Evolutionary conservation across 2,113 vertebrate genomes (phyloP), one percentile per base, ranked within the genome.

Genomic region (Saguinus midas): DNA sequence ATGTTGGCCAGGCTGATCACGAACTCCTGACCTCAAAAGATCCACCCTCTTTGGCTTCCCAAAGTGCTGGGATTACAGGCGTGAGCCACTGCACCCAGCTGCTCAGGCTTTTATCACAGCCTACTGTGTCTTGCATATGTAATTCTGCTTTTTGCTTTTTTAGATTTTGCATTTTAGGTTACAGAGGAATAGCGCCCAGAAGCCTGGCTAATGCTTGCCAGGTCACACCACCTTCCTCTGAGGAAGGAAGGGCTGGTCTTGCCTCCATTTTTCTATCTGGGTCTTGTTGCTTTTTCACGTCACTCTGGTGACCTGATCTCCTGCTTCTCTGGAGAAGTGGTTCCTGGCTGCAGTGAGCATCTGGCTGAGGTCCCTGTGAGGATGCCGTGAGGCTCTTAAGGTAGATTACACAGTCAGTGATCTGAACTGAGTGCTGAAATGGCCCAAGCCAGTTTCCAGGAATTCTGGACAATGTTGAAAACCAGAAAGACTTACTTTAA

Each of bases 381-480:
- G 18, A 32, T 52, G 32, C 66, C 48, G 17, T 52, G 64, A 84
- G 66, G 75, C n/a, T 11, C 21, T 5, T 94, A 13, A 70, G 40
- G 64, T 35, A 27, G 81, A 76, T 20, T 85, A 68, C 70, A 90
- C 43, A 27, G 55, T 14, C 40, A 78, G 37, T 50, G 21, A 23
- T 10, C n/a, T n/a, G 68, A 68, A 37, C 32, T 48, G 35, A 72
- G 14, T 25, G 32, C 43, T 87, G 40, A 64, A 57, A 43, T 18
- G 79, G 55, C 66, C 75, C 87, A 78, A 95, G 79, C 95, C 29
- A 79, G 61, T 87, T 96, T 94, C 93, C 40, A 90, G 13, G 73
- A 82, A 75, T 45, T 75, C 90, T 87, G 37, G 32, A 35, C 57
- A 61, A 82, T 79, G 18, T 17, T 32, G 8, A 87, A 83, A 91